Conservation (phyloP, 2,888 invertebrate genomes). For the Cosmopolites sordidus region DNA sequence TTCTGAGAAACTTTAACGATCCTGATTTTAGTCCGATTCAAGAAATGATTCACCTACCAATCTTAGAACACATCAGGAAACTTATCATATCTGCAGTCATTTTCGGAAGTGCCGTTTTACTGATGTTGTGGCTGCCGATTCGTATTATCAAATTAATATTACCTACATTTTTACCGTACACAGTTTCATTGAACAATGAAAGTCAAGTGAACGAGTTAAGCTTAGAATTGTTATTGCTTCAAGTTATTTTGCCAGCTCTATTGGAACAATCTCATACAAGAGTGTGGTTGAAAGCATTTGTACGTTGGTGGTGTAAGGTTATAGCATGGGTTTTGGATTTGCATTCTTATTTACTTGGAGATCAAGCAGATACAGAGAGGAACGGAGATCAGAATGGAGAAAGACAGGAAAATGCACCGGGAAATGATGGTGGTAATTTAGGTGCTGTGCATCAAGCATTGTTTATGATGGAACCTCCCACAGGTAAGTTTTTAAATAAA, state of each 20-base stretch:
- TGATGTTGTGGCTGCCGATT: conserved; percentile 96
- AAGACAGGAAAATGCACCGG: conserved; percentile 30
- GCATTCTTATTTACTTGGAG: conserved; percentile 85
- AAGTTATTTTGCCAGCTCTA: conserved; percentile 92
- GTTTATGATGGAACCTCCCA: conserved; percentile 70
- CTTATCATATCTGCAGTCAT: conserved; percentile 90
- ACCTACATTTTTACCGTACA: conserved; percentile 92
- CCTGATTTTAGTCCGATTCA: conserved; percentile 99
- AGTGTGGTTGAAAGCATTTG: conserved; percentile 84
- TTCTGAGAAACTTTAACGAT: conserved; percentile 95
- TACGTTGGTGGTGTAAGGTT: conserved; percentile 80
- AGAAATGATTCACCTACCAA: conserved; percentile 97
- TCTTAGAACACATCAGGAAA: conserved; percentile 83
- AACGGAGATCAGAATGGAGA: conserved; percentile 38
- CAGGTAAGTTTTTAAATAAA: conserved; percentile 35
- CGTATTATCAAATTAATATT: conserved; percentile 73
- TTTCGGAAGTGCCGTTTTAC: conserved; percentile 91
- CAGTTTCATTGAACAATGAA: conserved; percentile 77
- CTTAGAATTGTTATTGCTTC: conserved; percentile 83
- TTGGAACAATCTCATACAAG: conserved; percentile 95
- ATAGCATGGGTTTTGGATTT: conserved; percentile 82
- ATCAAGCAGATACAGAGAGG: conserved; percentile 49
- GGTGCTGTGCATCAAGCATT: conserved; percentile 88
- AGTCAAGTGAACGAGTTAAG: conserved; percentile 92
- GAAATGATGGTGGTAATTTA: conserved; percentile 48